Base-by-base conservation (phyloP, 2,888 invertebrate genomes). In the Lasius fuliginosus region DNA sequence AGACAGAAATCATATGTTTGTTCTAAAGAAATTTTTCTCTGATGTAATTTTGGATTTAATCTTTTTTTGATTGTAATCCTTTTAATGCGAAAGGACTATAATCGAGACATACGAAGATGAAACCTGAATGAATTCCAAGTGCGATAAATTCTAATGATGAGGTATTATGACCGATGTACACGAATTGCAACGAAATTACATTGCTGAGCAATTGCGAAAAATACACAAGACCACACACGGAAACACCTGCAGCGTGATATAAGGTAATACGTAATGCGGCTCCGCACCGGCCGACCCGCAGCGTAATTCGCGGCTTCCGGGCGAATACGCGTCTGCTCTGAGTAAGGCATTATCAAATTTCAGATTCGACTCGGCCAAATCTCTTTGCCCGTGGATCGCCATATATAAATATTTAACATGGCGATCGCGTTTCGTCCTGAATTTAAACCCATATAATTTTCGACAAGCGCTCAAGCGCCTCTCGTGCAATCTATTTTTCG, bases 341-440 rank as follows among this genome's bases (percentile, higher is more conserved):
- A 94, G 92, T 94, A 92, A 94, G 94, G 94, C 94, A 94, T 94
- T 93, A 94, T 93, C 94, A 93, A 94, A 94, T 94, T 94, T 94
- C 91, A 92, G 93, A 94, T 94, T 94, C 93, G 94, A 93, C 87
- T 92, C 93, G 92, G 86, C 89, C 92, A 76, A 89, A 92, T 88
- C 90, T 88, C 90, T 86, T 88, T 85, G 67, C 84, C 68, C 83
- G 65, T 68, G 53, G 81, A 71, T 60, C 84, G 42, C 58, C 89
- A 88, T 90, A 88, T 93, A 92, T 93, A 93, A 93, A 93, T 93
- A 93, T 93, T 93, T 92, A 92, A 93, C 91, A 90, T 87, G 87
- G 65, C 91, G 90, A 90, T 92, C 91, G 89, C 91, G 91, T 92
- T 90, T 87, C 77, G 56, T 82, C 84, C 84, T 86, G 86, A 89